Evolutionary conservation across 2,888 invertebrate species (phyloP).

Genomic region (Parnassius mnemosyne): DNA sequence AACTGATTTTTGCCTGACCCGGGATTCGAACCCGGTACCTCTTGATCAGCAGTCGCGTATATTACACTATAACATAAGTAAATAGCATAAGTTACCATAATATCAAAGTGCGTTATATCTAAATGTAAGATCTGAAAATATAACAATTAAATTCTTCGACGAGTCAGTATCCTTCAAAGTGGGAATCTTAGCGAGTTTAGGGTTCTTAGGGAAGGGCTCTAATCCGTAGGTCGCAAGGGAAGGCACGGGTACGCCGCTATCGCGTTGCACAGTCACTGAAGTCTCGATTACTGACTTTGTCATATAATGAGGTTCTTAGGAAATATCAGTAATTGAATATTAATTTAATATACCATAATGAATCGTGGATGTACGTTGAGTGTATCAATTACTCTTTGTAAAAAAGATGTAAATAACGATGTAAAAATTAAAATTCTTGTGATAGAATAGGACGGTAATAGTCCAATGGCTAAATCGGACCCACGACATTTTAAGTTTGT

Average conservation of each 20-base stretch:
- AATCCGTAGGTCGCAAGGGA: constrained; percentile 55
- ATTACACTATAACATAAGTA: too few species aligned
- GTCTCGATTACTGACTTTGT: constrained; percentile 27
- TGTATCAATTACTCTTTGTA: too few species aligned
- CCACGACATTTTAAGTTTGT: too few species aligned
- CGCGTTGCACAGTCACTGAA: constrained; percentile 47
- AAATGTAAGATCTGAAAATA: constrained; percentile 1
- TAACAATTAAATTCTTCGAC: constrained; percentile 14
- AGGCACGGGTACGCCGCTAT: constrained; percentile 61
- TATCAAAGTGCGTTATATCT: not conserved
- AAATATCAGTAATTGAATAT: not conserved
- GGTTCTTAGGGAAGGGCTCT: constrained; percentile 46
- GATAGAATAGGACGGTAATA: too few species aligned
- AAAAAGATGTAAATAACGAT: too few species aligned
- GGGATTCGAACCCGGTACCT: too few species aligned
- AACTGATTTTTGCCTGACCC: too few species aligned
- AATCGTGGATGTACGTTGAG: too few species aligned
- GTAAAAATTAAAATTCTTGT: too few species aligned
- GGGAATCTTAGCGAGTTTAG: constrained; percentile 50
- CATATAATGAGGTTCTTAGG: not conserved
- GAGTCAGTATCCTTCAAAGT: constrained; percentile 35
- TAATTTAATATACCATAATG: not conserved
- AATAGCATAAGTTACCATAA: too few species aligned
- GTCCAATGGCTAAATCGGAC: too few species aligned
- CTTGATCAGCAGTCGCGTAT: too few species aligned